Evolutionary conservation across 2,113 vertebrate species (phyloP), one percentile per base, ranked within the genome.

Genomic region (Lophochroa leadbeateri): DNA sequence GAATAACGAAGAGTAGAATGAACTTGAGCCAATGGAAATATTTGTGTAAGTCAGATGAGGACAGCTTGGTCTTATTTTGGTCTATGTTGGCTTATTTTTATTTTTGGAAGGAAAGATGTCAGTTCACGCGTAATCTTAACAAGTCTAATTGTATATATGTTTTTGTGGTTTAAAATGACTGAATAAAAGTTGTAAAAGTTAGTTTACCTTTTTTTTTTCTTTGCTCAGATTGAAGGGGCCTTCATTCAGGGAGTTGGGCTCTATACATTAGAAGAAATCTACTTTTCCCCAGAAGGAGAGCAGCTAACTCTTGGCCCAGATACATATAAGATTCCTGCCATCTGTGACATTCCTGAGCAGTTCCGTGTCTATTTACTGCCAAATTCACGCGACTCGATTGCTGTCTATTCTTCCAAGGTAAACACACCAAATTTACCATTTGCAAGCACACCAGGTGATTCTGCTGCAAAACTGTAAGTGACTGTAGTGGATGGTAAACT

Each of bases 341-440:
- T 98, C 37, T 98, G 98, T 28, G 99, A 99, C 19, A 37, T 99
- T 81, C 98, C 99, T 8, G 97, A 98, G 44, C 89, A 96, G 25
- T 97, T 99, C 85, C 97, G 97, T 43, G 96, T 98, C 60, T 98
- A 98, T 39, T 96, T 99, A 86, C 94, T 99, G 88, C 41, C 98
- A 0, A 97, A 98, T 29, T 97, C 98, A 21, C 4, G 87, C 78
- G 98, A 98, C 80, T 98, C 97, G 2, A 95, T 98, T 31, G 98
- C 98, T 91, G 98, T 99, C 97, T 99, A 99, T 86, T 99, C 98
- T 20, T 99, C 99, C 33, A 99, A 99, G 98, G 99, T 98, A 92
- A 97, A 92, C 10, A 25, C 5, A 9, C n/a, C 19, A 49, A 47
- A 27, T 41, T 35, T 46, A 41, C 39, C 9, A 4, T 47, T 75